Base-by-base conservation (phyloP, 2,888 invertebrate species). In the Stictocephala bisonia region DNA sequence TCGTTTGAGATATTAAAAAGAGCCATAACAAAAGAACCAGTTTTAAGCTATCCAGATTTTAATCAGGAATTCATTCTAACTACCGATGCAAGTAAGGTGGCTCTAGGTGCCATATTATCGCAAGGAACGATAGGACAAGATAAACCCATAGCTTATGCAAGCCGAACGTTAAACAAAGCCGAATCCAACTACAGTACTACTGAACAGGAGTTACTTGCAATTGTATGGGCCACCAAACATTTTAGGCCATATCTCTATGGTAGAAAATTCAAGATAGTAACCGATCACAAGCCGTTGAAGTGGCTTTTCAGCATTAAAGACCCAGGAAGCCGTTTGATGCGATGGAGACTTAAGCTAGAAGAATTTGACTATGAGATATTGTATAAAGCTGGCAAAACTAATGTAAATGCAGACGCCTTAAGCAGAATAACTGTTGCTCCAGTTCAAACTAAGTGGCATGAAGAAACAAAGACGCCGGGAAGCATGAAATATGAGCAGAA, bases 221-320 rank as follows among this genome's bases (percentile, higher is more conserved):
- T 35, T 35, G 35, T 35, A 35, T 35, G 35, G 35, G 35, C 35
- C 6, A 13, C 11, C 6, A 35, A 35, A 35, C 7, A 9, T 6
- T 35, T 35, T 11, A 35, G 35, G 13, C 11, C 7, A 6, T 35
- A 35, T 74, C 51, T 83, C 1, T 81, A 79, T 35, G 83, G 82
- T 7, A 77, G 76, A 26, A 78, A 80, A 71, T 84, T 85, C 40
- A 79, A 73, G 0, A 82, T 85, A 0, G 79, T 81, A 2, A 84
- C 83, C 0, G 84, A 85, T 64, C 84, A 84, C 72, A 78, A 81
- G 67, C 82, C 83, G 0, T 67, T 84, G 1, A 79, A 77, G 2
- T 84, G 82, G 81, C 60, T 84, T 0, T 81, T 83, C 68, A 80
- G 13, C 35, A 7, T 35, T 9, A 35, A 35, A 13, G 35, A 35